Evolutionary conservation across 1,140 invertebrate species (phyloP), one percentile per base, ranked within the genome.

Genomic region (Pinna nobilis): DNA sequence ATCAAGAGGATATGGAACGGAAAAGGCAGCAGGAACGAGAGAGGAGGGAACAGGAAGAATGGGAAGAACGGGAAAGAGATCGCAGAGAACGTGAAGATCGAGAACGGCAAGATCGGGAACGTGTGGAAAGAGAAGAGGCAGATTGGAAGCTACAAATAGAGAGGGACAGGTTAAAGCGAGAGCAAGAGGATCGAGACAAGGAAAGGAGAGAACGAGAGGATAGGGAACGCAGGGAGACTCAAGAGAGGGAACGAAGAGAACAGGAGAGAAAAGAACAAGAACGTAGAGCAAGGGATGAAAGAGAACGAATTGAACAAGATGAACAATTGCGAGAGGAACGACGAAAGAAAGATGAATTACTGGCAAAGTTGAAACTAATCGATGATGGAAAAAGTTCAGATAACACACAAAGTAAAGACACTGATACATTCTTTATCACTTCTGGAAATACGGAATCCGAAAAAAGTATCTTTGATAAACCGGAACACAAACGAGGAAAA

Each of bases 271-370:
- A 74, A 44, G 65, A 76, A 41, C 63, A 71, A 28, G 77, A 79
- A 61, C 55, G 63, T 20, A 71, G 74, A 35, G 70, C 74, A 11
- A 39, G 70, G 18, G 74, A 80, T 50, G 77, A 84, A 51, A 68
- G 51, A 51, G 77, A 82, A 41, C 73, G 76, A 35, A 50, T 79
- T 32, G 79, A 80, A 41, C 83, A 74, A 41, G 83, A 85, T 63
- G 61, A 75, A 35, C 37, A 70, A 33, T 23, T 76, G 5, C 61
- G 51, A 18, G 82, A 81, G 51, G 84, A 84, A 55, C 68, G 83
- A 57, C 76, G 74, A 60, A 84, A 80, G 66, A 86, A 86, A 47
- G 82, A 85, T 65, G 61, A 77, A 32, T 70, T 86, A 5, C 63
- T 86, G 11, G 72, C 69, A 23, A 79, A 77, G 44, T 41, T 84